Percentiles rank a stretch among this genome's conserved stretches.
Evolutionary conservation across 2,797 vertebrate species (phyloP).

Genomic region (Falco biarmicus): DNA sequence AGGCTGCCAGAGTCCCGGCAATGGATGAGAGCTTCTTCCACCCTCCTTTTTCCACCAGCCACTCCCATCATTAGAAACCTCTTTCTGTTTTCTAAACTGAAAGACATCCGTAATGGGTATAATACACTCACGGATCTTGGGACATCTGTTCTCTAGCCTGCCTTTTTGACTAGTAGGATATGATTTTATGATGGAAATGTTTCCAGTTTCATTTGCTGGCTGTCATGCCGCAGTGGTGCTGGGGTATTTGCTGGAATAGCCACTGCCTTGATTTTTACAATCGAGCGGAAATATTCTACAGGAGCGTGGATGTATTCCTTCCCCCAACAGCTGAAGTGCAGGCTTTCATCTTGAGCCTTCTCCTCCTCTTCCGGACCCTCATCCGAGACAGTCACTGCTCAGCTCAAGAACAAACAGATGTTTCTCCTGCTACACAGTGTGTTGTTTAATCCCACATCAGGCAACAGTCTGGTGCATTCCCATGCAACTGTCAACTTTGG

Average conservation of each 20-base stretch:
- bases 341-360: constrained; percentile 13
- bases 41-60: not conserved
- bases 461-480: constrained; percentile 31
- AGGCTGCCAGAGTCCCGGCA: not conserved
- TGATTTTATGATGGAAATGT: not conserved
- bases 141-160: not conserved
- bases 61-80: not conserved
- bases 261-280: not conserved
- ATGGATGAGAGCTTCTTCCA: not conserved
- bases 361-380: constrained; percentile 33
- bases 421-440: constrained; percentile 31
- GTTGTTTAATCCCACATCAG: constrained; percentile 45
- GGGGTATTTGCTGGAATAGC: not conserved
- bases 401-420: constrained; percentile 57
- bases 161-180: not conserved
- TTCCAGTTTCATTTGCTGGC: not conserved
- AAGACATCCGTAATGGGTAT: not conserved
- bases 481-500: not conserved
- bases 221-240: not conserved
- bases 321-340: not conserved
- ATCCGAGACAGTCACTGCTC: not conserved
- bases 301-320: constrained; percentile 1
- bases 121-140: not conserved
- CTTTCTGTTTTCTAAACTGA: not conserved
- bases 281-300: not conserved